Conservation (phyloP, 2,888 invertebrate species). For the Amiota mariae region DNA sequence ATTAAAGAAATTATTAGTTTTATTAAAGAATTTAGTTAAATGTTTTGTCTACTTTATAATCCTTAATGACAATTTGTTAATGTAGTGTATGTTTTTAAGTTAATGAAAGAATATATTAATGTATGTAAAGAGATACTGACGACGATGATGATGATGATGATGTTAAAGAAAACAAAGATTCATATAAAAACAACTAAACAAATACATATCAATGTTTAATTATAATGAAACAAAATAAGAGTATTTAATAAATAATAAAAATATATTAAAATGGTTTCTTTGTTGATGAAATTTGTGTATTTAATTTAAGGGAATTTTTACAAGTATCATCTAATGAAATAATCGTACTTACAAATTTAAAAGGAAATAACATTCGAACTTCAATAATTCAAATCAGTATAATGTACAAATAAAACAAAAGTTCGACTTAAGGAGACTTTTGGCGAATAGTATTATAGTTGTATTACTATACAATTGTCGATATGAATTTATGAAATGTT, state of each 20-base stretch:
- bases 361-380: neutral
- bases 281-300: slow-evolving; percentile 60
- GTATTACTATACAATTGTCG: too few species aligned
- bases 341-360: neutral
- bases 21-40: neutral
- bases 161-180: slow-evolving; percentile 46
- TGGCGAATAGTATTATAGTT: too few species aligned
- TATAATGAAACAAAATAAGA: slow-evolving; percentile 46
- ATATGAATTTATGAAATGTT: too few species aligned
- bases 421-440: too few species aligned
- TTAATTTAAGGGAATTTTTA: neutral
- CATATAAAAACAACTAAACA: slow-evolving; percentile 49
- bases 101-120: too few species aligned
- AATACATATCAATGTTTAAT: slow-evolving; percentile 49
- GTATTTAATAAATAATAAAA: slow-evolving; percentile 72
- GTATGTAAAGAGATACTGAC: slow-evolving; percentile 50
- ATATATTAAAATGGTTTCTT: slow-evolving; percentile 71
- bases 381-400: too few species aligned
- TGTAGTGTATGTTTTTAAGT: slow-evolving; percentile 12
- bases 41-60: neutral
- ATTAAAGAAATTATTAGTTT: neutral
- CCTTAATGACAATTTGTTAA: slow-evolving; percentile 57
- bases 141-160: slow-evolving; percentile 32
- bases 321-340: too few species aligned
- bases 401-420: too few species aligned